Percentiles rank a stretch among this genome's conserved stretches.
These are phyloP conservation scores for Lates calcarifer DNA, from an alignment of 2,113 vertebrate genomes.

Conservation along the genomic window DNA sequence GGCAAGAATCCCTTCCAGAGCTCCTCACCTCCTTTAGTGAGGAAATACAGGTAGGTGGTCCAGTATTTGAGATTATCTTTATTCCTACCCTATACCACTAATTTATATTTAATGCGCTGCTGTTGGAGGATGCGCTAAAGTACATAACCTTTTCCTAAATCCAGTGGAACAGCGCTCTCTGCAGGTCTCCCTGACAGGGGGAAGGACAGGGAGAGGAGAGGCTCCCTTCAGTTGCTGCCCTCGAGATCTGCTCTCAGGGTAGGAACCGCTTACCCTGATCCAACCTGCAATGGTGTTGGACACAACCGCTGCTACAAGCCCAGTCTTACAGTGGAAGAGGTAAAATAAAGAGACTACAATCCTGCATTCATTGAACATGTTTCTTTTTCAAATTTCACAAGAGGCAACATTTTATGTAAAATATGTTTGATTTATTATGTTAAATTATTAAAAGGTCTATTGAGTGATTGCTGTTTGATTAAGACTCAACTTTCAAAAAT, in stretches of 20 bases:
- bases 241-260: constrained; percentile 62
- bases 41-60: constrained; percentile 79
- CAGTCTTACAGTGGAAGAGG: constrained; percentile 85
- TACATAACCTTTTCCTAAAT: constrained; percentile 6
- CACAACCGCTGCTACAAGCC: constrained; percentile 78
- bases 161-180: constrained; percentile 63
- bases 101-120: not conserved
- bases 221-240: constrained; percentile 80
- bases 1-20: constrained; percentile 70
- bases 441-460: not conserved
- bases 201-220: constrained; percentile 71
- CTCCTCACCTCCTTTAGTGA: constrained; percentile 71
- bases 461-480: not conserved
- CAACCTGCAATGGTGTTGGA: constrained; percentile 49
- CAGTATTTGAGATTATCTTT: not conserved
- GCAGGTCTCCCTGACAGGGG: constrained; percentile 69
- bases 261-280: constrained; percentile 53
- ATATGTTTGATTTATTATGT: not conserved
- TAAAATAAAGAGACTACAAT: constrained; percentile 23
- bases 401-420: not conserved
- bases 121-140: not conserved
- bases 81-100: not conserved
- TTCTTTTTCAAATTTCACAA: not conserved
- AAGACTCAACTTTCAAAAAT: too few species aligned
- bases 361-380: not conserved